Conservation (phyloP, 2,113 vertebrate species). For the Platichthys flesus region DNA sequence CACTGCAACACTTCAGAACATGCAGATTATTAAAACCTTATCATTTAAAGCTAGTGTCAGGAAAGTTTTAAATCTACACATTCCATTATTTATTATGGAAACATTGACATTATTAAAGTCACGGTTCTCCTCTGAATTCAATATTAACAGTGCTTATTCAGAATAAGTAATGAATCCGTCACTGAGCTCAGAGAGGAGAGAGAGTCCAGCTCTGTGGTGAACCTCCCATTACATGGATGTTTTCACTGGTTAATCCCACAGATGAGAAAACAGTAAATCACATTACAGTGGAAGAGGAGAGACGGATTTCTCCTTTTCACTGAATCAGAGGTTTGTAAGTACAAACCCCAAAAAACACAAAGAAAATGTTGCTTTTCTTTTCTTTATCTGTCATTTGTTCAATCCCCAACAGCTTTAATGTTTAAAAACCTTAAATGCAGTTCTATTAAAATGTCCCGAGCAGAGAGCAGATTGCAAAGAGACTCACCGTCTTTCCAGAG, state of each 20-base stretch:
- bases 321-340: background rate
- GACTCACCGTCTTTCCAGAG: slow-evolving; percentile 98
- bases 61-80: background rate
- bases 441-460: background rate
- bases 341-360: background rate
- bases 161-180: slow-evolving; percentile 6
- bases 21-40: slow-evolving; percentile 18
- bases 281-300: background rate
- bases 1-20: background rate
- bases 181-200: background rate
- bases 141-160: background rate
- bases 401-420: too few relatives aligned
- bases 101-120: background rate
- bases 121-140: background rate
- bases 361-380: background rate
- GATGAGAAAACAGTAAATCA: background rate
- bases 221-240: background rate
- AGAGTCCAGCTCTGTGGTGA: slow-evolving; percentile 2
- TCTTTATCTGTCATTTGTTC: background rate
- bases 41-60: slow-evolving; percentile 1
- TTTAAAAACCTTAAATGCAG: background rate
- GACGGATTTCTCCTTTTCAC: background rate
- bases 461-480: too few relatives aligned
- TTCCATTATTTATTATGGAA: too few relatives aligned
- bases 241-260: slow-evolving; percentile 20